Conservation (phyloP, 2,888 invertebrate species). For the Rhabditoides inermis region DNA sequence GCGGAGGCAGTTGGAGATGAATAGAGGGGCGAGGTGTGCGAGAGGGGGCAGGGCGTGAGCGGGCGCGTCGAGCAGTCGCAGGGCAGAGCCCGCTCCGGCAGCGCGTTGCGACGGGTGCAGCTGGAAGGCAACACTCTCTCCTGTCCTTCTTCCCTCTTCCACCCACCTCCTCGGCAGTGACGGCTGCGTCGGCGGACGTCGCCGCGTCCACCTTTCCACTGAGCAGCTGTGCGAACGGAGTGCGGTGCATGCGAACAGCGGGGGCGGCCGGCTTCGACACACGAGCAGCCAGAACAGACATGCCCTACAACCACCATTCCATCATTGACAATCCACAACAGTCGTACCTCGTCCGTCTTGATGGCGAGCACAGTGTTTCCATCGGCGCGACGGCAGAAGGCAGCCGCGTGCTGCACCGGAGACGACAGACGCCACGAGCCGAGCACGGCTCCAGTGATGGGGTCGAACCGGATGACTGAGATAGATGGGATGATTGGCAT, state of each 20-base stretch:
- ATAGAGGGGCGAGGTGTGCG: conserved; percentile 31
- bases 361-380: conserved; percentile 3
- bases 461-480: conserved; percentile 10
- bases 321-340: too few relatives aligned
- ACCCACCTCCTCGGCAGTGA: neutral
- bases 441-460: conserved; percentile 2
- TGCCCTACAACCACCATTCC: too few relatives aligned
- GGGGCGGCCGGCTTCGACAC: too few relatives aligned
- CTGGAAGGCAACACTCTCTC: too few relatives aligned
- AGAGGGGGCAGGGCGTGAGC: conserved; percentile 37
- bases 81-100: too few relatives aligned
- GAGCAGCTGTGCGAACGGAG: conserved; percentile 21
- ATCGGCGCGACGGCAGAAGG: neutral
- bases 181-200: neutral
- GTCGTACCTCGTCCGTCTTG: conserved; percentile 6
- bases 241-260: conserved; percentile 8
- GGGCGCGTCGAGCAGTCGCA: conserved; percentile 33
- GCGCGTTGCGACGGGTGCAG: too few relatives aligned
- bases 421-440: conserved; percentile 4
- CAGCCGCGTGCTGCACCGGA: neutral
- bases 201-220: neutral
- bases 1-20: conserved; percentile 27
- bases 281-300: too few relatives aligned
- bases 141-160: too few relatives aligned
- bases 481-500: neutral